Evolutionary conservation across 2,797 vertebrate species (phyloP).

Genomic region (Crax fasciolata): DNA sequence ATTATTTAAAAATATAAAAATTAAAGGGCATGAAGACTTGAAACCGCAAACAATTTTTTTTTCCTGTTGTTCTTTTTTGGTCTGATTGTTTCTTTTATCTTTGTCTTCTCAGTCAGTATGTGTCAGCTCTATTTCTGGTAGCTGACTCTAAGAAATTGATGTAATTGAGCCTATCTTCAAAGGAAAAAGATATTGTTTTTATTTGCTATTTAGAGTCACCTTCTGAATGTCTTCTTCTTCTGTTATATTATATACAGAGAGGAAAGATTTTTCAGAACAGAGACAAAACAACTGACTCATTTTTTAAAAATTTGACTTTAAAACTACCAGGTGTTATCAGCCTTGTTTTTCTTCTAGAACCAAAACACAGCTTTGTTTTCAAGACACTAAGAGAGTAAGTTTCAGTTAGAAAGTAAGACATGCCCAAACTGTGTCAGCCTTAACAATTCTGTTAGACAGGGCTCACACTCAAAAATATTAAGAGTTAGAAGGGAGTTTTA

Average conservation of each 20-base stretch:
- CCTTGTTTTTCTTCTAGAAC: no score
- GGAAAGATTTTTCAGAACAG: not conserved
- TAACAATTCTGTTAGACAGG: not conserved
- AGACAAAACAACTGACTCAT: not conserved
- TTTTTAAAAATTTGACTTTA: not conserved
- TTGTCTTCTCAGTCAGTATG: not conserved
- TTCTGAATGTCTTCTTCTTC: not conserved
- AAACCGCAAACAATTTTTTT: not conserved
- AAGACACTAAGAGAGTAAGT: no score
- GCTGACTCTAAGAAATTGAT: slow-evolving; percentile 26
- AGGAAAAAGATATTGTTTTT: not conserved
- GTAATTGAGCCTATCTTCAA: not conserved
- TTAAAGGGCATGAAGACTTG: not conserved
- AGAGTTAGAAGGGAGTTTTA: not conserved
- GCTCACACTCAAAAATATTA: not conserved
- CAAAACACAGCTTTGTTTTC: no score
- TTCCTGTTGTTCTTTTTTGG: not conserved
- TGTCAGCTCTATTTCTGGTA: not conserved
- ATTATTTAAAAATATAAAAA: not conserved
- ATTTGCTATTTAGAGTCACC: not conserved
- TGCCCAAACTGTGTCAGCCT: not conserved
- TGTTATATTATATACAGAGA: not conserved
- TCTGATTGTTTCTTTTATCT: not conserved
- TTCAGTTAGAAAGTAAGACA: not conserved
- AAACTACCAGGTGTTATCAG: no score